Base-by-base conservation (phyloP, 2,113 vertebrate species). In the Piaya cayana region DNA sequence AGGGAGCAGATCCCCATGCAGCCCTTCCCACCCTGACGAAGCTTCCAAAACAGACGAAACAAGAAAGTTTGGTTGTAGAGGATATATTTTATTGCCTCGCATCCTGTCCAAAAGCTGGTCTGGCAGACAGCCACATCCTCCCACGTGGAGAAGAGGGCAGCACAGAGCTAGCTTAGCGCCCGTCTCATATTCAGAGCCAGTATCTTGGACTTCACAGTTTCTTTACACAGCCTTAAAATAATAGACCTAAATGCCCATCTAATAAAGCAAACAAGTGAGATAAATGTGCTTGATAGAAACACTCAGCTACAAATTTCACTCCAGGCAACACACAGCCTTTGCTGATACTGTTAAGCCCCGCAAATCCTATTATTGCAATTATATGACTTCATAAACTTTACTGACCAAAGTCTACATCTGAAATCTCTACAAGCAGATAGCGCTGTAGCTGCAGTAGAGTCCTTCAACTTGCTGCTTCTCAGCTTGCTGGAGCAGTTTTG, bases 141-240 rank as follows among this genome's bases (percentile, higher is more conserved):
- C 59, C 1, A 59, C 9, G 0, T 36, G 63, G 75, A 87, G 85
- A 53, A 60, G 43, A 17, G 8, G 2, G 71, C 71, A 83, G 43
- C 64, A 27, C 4, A 1, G 62, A 85, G 58, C 77, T 81, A 64
- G 36, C 45, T 65, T 87, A 62, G 78, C 0, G 0, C 42, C 37
- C 2, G 6, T 58, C 79, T 87, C 11, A 0, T 22, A 15, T 15
- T 26, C 10, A 1, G 65, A 36, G 58, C 11, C 4, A 0, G 55
- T 70, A 50, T 59, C 90, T 80, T 58, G 82, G 72, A 93, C 71
- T 94, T 96, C 96, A 96, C 93, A 96, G 96, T 95, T 93, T 90
- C 88, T 96, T 94, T 78, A 80, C 52, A 79, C 79, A 92, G 76
- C 45, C 82, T 88, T 50, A 87, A 80, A 90, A 82, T 27, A 60